Base-by-base conservation (phyloP, 1,140 invertebrate genomes). In the Periplaneta americana region DNA sequence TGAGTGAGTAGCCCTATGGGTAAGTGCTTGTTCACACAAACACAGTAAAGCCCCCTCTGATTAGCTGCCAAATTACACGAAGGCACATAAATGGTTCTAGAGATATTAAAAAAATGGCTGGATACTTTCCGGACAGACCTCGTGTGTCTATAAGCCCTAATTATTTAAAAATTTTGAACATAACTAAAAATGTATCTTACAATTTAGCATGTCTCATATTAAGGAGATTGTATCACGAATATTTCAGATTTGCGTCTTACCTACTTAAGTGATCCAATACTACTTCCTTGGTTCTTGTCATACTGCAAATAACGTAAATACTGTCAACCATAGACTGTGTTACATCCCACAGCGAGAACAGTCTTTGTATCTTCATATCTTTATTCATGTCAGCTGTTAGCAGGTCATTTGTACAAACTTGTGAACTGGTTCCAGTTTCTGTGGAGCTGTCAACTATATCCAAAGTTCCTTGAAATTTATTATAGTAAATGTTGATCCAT, bases 261-360 rank as follows among this genome's bases (percentile, higher is more conserved):
- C 39, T 80, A 74, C 75, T 78, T 34, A 81, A 78, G 48, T 37
- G 36, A 35, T 81, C 74, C 22, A 81, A 48, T 33, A 81, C 48
- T 9, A 57, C 3, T 28, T 81, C 81, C 48, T 78, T 81, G 34
- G 39, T 81, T 28, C 32, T 78, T 2, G 33, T 28, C 34, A 78
- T 78, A 66, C n/a, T 28, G 34, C 33, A 32, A 9, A 36, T 28
- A 66, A 36, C 77, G 10, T 28, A 5, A 17, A 78, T 34, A 48
- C 8, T 34, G 74, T 81, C 35, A 10, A 81, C 34, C 81, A 81
- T 81, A 28, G 33, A n/a, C 76, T 78, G 32, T 48, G 81, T 81
- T 35, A 81, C 31, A 13, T 36, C 17, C 81, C 81, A 81, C 10
- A 13, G 28, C 17, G 34, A 31, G 34, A 81, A 78, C 17, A 39